These are phyloP conservation scores for Macrosiphum euphorbiae DNA, from an alignment of 2,888 invertebrate species.

Conservation along the genomic window DNA sequence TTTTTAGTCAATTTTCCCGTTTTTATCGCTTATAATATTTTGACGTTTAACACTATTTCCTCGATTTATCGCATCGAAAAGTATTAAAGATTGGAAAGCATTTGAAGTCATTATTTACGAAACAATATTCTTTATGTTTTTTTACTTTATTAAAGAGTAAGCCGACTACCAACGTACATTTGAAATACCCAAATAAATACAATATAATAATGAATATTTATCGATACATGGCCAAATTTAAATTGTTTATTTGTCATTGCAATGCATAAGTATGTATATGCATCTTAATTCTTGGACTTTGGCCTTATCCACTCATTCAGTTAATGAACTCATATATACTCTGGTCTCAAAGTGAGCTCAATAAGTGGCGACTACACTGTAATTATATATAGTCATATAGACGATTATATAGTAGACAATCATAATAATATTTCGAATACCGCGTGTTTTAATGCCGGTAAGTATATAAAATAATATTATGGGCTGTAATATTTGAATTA, in stretches of 20 bases:
- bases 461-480: not conserved
- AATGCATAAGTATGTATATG: not conserved
- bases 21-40: not conserved
- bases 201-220: not conserved
- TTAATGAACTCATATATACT: not conserved
- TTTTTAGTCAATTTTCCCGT: too few relatives aligned
- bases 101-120: not conserved
- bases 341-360: not conserved
- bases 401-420: too few relatives aligned
- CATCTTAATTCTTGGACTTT: not conserved
- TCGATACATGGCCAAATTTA: not conserved
- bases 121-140: not conserved
- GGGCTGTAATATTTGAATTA: not conserved
- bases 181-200: not conserved
- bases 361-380: not conserved
- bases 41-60: not conserved
- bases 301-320: not conserved
- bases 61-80: not conserved
- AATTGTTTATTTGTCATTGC: not conserved
- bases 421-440: not conserved
- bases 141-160: too few relatives aligned
- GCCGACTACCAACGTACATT: not conserved
- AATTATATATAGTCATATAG: too few relatives aligned
- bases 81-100: too few relatives aligned
- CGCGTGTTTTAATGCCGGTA: not conserved